phyloP scores from a whole-genome alignment of 2,888 invertebrate genomes.

The Hyles lineata region DNA sequence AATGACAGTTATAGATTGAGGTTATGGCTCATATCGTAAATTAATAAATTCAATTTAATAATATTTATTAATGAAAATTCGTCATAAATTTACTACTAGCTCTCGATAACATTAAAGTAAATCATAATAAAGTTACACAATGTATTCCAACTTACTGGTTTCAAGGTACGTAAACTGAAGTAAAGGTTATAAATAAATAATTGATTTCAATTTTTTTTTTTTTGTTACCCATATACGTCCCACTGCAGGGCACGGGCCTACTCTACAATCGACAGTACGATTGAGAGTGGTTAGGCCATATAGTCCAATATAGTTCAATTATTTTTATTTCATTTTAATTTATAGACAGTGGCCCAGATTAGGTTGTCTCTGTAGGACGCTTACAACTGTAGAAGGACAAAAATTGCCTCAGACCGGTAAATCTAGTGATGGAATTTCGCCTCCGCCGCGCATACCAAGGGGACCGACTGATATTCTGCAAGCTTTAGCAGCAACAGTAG shows the following conservation, averaged over 20 bases:
- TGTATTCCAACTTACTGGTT: slow-evolving; percentile 63
- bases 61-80: neutral
- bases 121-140: slow-evolving; percentile 35
- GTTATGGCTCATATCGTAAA: neutral
- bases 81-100: neutral
- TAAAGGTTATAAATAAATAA: slow-evolving; percentile 12
- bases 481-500: slow-evolving; percentile 91
- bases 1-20: neutral
- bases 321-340: slow-evolving; percentile 34
- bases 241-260: no score
- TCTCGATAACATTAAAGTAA: slow-evolving; percentile 1
- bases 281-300: no score
- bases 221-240: no score
- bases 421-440: slow-evolving; percentile 76
- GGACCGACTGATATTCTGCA: slow-evolving; percentile 92
- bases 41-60: neutral
- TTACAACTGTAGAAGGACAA: slow-evolving; percentile 70
- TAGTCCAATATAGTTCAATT: no score
- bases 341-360: slow-evolving; percentile 71
- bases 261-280: no score
- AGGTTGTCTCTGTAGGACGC: slow-evolving; percentile 65
- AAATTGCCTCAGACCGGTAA: slow-evolving; percentile 63
- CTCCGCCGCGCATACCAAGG: slow-evolving; percentile 89
- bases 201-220: slow-evolving; percentile 28
- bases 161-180: slow-evolving; percentile 51